Evolutionary conservation across 2,888 invertebrate genomes (phyloP), one percentile per base, ranked within the genome.

Genomic region (Tuta absoluta): DNA sequence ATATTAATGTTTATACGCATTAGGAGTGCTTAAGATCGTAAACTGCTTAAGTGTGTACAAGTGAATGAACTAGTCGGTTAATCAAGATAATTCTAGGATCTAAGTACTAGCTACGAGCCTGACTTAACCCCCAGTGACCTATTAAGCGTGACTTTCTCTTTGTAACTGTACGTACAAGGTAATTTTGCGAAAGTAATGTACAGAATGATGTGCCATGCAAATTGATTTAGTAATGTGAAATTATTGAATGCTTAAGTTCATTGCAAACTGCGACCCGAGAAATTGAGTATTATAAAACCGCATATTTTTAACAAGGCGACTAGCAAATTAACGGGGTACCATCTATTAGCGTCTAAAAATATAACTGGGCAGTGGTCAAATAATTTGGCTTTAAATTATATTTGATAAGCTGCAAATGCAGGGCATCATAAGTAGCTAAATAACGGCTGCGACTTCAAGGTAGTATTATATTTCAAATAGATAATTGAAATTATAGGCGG

Each of bases 71-170:
- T 5, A 28, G 53, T 21, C n/a, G 24, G 53, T 53, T 53, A 21
- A 14, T 24, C 53, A 53, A 28, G 28, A 24, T n/a, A n/a, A 24
- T 28, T 28, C 53, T 53, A 14, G n/a, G 53, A 53, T 53, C 53
- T 53, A 24, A 19, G 28, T 28, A 0, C 5, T n/a, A 53, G 24
- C 53, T 28, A 0, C 5, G 28, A 53, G 24, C 53, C 53, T 53
- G 51, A 8, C 49, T 23, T 49, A 49, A 49, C 49, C 49, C 49
- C n/a, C 14, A 8, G 53, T 53, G 53, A 28, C 53, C 53, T 53
- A 53, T 53, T 7, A 53, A 17, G 17, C 17, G 17, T 28, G n/a
- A 53, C 53, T 53, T 53, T 53, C 53, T 24, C 53, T 28, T 12
- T 1, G 28, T 21, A 53, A 53, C 23, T 28, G 51, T 51, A 28